These are phyloP conservation scores for Apodemus agrarius DNA, from an alignment of 2,797 vertebrate species.

Conservation along the genomic window DNA sequence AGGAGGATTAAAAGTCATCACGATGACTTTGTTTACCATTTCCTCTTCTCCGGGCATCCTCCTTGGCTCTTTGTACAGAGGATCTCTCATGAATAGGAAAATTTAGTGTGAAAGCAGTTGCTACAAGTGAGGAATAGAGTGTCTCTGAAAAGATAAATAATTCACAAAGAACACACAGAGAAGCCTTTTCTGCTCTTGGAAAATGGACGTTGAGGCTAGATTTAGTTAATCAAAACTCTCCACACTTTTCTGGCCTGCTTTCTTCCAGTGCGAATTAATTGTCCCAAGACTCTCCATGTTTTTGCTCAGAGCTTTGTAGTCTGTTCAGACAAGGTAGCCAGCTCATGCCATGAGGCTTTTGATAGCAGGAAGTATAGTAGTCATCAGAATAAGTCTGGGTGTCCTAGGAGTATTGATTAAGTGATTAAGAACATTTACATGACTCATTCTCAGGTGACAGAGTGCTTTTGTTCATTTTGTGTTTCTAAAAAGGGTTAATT, in stretches of 20 bases:
- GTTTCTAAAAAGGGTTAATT: constrained; percentile 4
- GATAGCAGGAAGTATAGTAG: neutral
- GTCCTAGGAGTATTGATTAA: neutral
- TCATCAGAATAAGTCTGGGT: neutral
- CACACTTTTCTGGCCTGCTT: neutral
- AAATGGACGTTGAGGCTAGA: neutral
- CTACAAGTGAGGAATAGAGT: neutral
- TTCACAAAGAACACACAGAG: neutral
- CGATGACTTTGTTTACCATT: constrained; percentile 4
- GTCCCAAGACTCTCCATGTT: neutral
- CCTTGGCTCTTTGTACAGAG: neutral
- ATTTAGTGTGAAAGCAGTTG: neutral
- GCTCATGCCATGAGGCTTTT: neutral
- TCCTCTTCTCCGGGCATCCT: neutral
- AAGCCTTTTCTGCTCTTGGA: neutral
- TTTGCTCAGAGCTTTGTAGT: neutral
- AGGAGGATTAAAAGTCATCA: constrained; percentile 11
- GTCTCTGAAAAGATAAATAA: neutral
- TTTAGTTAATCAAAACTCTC: neutral
- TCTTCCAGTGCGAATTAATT: neutral
- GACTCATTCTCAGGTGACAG: neutral
- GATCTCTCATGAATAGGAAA: neutral
- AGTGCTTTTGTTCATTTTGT: neutral
- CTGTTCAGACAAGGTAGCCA: neutral
- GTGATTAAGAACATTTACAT: constrained; percentile 13